Conservation (phyloP, 1,140 invertebrate genomes). For the Bactericera cockerelli region DNA sequence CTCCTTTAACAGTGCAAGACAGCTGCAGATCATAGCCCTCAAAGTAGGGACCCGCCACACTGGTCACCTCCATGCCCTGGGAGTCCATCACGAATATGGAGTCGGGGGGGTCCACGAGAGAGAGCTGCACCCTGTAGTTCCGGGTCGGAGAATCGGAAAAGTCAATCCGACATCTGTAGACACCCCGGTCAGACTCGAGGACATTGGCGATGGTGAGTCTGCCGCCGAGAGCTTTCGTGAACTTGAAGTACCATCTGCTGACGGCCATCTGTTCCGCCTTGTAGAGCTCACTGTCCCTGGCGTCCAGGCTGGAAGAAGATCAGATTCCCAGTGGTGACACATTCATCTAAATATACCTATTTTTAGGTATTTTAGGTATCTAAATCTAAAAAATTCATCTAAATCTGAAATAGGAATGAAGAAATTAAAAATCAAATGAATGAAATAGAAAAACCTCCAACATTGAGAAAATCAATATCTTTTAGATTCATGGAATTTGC, state of each 20-base stretch:
- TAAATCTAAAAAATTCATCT: no score
- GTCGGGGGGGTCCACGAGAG: constrained; percentile 55
- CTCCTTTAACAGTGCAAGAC: constrained; percentile 66
- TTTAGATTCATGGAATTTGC: no score
- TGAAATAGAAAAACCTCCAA: no score
- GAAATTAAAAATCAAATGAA: no score
- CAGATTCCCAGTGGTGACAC: neutral
- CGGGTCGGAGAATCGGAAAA: constrained; percentile 63
- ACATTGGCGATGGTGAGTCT: constrained; percentile 44
- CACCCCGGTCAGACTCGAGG: constrained; percentile 48
- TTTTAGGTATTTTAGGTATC: no score
- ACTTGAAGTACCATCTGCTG: constrained; percentile 2
- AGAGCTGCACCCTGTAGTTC: constrained; percentile 57
- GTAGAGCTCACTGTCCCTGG: neutral
- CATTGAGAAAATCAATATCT: no score
- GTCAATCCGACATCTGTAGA: constrained; percentile 63
- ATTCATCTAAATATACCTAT: no score
- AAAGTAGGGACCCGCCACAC: constrained; percentile 60
- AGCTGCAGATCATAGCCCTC: constrained; percentile 64
- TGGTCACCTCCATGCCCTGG: constrained; percentile 55
- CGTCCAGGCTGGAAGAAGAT: neutral
- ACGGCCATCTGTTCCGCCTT: neutral
- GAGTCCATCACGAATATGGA: constrained; percentile 59
- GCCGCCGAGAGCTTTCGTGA: neutral
- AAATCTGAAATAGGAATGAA: no score